Evolutionary conservation across 2,888 invertebrate genomes (phyloP).

Genomic region (Cantharis nigra): DNA sequence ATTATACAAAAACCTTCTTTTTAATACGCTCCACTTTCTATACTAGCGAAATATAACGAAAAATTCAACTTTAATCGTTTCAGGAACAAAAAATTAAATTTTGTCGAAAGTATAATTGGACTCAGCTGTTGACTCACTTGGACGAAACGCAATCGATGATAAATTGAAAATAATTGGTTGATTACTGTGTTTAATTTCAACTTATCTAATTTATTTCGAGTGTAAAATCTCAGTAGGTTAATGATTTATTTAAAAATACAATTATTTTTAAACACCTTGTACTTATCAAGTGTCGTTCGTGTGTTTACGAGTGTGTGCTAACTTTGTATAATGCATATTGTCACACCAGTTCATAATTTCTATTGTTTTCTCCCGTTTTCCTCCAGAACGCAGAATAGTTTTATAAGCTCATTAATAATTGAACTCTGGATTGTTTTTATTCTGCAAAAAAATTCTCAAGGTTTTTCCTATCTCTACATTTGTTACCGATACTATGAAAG

Average conservation of each 20-base stretch:
- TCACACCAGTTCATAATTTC: not conserved
- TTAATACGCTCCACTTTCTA: not conserved
- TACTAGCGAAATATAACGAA: not conserved
- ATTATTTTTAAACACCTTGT: not conserved
- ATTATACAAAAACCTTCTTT: slow-evolving; percentile 11
- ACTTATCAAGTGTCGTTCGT: not conserved
- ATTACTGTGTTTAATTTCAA: not conserved
- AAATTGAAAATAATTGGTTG: not conserved
- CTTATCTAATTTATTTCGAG: not conserved
- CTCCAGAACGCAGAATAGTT: not conserved
- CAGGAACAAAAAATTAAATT: not conserved
- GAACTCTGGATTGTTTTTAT: not conserved
- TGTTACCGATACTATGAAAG: too few relatives aligned
- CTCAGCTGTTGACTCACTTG: not conserved
- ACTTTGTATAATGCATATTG: not conserved
- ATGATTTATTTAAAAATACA: not conserved
- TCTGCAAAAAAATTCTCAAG: not conserved
- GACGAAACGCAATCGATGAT: not conserved
- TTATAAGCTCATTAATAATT: not conserved
- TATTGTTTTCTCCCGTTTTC: not conserved
- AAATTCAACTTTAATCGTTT: not conserved
- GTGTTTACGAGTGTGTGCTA: not conserved
- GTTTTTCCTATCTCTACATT: not conserved
- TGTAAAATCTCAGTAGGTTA: not conserved
- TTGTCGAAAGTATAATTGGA: not conserved